Base-by-base conservation (phyloP, 2,113 vertebrate genomes). In the Paraplagusia blochii region DNA sequence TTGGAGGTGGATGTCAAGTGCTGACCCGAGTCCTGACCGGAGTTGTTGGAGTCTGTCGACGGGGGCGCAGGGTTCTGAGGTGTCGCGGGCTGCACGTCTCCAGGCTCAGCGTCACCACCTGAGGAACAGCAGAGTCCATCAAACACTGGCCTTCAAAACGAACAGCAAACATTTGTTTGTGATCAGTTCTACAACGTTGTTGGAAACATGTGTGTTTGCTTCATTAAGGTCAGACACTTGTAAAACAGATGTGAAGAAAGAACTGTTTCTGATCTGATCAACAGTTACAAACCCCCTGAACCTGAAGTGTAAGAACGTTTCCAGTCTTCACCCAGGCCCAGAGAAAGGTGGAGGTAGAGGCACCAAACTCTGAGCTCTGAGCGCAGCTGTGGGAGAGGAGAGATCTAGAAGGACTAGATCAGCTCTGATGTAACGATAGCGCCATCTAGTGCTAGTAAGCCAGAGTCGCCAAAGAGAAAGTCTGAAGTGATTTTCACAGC, bases 1-100 rank as follows among this genome's bases (percentile, higher is more conserved):
- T 9, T 29, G 50, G 56, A 16, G 36, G 15, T 36, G 22, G 59
- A 22, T 0, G 12, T 35, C 7, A 33, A 19, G 18, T 22, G 19
- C 7, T 4, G 15, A 39, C 8, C 9, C n/a, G 16, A 1, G 5
- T 1, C 3, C 2, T 2, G 15, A 18, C 29, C 11, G 0, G 0
- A n/a, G 33, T 1, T n/a, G 5, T 39, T 35, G 3, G 4, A 11
- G 33, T 44, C 35, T 44, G 40, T 38, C 18, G n/a, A 1, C 10
- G 46, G 44, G 38, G 35, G 9, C 8, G 19, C 2, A 39, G 19
- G 44, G 36, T 34, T 42, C 8, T 45, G 18, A 16, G 14, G 22
- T 11, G 29, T 8, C 8, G 4, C 4, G 14, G n/a, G 8, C 16
- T 14, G 11, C 18, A 15, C 10, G 22, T 14, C 9, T n/a, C 11